Evolutionary conservation across 1,140 invertebrate genomes (phyloP).

Genomic region (Copidosoma floridanum): DNA sequence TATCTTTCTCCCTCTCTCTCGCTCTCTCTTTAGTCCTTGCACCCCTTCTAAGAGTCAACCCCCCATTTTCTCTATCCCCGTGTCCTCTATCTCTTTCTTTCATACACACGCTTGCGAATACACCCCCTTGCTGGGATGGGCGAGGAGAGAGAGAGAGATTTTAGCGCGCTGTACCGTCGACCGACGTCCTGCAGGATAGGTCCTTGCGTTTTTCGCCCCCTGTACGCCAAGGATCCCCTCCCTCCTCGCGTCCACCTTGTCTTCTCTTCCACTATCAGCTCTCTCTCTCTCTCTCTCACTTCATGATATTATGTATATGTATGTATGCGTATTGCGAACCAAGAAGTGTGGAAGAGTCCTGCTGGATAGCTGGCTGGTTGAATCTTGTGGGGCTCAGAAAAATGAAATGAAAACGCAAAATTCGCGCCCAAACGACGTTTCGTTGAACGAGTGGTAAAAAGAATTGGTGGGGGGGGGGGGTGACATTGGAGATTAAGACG

Average conservation of each 20-base stretch:
- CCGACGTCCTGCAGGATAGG: slow-evolving; percentile 43
- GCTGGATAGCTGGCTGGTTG: neutral
- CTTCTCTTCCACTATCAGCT: too few species aligned
- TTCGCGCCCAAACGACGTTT: too few species aligned
- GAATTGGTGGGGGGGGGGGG: too few species aligned
- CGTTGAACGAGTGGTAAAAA: too few species aligned
- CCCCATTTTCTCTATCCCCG: slow-evolving; percentile 20
- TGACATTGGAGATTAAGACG: neutral
- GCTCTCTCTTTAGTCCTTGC: neutral
- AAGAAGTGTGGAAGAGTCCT: neutral
- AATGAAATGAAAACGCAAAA: slow-evolving; percentile 12
- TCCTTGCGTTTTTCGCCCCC: slow-evolving; percentile 21
- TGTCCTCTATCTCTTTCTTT: slow-evolving; percentile 8
- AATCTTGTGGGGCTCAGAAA: too few species aligned
- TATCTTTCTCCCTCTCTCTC: slow-evolving; percentile 1
- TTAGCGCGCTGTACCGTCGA: slow-evolving; percentile 21
- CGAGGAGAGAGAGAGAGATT: neutral
- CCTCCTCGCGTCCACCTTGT: too few species aligned
- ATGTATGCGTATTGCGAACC: neutral
- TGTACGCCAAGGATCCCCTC: too few species aligned
- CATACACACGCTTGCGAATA: too few species aligned
- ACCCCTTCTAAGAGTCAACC: slow-evolving; percentile 13
- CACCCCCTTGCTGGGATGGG: too few species aligned
- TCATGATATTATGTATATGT: neutral
- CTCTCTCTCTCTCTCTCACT: too few species aligned